These are phyloP conservation scores for Australoheros scitulus DNA, from an alignment of 2,113 vertebrate species.

Conservation along the genomic window DNA sequence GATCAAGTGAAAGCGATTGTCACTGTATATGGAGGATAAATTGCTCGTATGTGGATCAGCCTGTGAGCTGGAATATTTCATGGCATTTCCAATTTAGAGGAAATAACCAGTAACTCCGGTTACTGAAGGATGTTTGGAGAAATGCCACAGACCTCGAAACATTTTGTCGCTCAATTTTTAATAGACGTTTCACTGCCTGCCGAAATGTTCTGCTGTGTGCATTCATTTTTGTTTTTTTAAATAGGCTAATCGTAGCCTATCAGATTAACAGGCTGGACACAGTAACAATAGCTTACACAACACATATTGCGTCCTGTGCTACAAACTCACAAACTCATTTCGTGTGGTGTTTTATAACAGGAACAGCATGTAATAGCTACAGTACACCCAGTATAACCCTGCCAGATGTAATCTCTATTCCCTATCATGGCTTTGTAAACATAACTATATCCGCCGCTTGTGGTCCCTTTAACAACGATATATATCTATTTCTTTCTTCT, in stretches of 20 bases:
- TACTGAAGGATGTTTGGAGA: not conserved
- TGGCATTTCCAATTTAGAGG: not conserved
- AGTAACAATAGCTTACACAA: not conserved
- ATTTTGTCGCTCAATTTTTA: not conserved
- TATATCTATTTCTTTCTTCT: too few species aligned
- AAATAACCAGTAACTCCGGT: not conserved
- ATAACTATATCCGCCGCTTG: not conserved
- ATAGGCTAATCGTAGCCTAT: constrained; percentile 9
- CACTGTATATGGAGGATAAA: not conserved
- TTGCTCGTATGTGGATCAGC: not conserved
- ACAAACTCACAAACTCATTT: not conserved
- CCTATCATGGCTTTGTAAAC: not conserved
- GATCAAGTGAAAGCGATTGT: not conserved
- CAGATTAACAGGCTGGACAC: not conserved
- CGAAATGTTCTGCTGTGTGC: not conserved
- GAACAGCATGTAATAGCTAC: not conserved
- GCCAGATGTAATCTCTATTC: not conserved
- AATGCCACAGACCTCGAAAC: not conserved
- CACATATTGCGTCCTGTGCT: not conserved
- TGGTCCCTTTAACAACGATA: not conserved
- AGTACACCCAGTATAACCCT: not conserved
- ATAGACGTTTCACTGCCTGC: not conserved
- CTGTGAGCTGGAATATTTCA: not conserved
- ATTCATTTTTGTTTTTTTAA: not conserved
- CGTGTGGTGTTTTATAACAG: not conserved